Evolutionary conservation across 2,888 invertebrate genomes (phyloP), one percentile per base, ranked within the genome.

Genomic region (Chloroclystis v-ata): DNA sequence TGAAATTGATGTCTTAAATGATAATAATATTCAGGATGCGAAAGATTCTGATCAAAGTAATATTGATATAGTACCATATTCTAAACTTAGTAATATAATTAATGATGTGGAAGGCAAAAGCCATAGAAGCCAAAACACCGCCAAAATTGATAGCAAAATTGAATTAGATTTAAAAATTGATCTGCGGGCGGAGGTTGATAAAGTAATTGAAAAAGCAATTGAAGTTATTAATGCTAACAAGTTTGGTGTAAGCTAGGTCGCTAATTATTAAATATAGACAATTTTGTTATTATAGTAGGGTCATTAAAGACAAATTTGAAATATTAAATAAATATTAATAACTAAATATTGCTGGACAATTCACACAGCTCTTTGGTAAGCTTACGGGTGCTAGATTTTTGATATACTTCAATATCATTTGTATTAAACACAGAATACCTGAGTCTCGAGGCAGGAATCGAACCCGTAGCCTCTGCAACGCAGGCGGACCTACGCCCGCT

Each of bases 201-300:
- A 60, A 49, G 62, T 63, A 12, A 61, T 60, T 32, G 57, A 57
- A 0, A 59, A 65, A 32, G 63, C 65, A 4, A 54, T 64, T 6
- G 59, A 63, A 25, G 57, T 61, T 26, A 56, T 65, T 9, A 47
- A 61, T 3, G 44, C 49, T 48, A 61, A 65, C 9, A 51, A 56
- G 37, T 41, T 58, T 12, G 47, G 47, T 3, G n/a, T 47, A 4
- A 29, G 37, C 11, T 28, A 38, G 8, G 9, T 28, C 24, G 30
- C 40, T 42, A 9, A 35, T 24, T 10, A 33, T n/a, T 16, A 16
- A 33, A 16, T 1, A n/a, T 16, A 4, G 5, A n/a, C n/a, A n/a
- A n/a, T n/a, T n/a, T n/a, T n/a, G n/a, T n/a, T n/a, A n/a, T n/a
- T n/a, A n/a, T n/a, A n/a, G n/a, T n/a, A n/a, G n/a, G n/a, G n/a